A percentile compares a stretch with the other conserved stretches of the same genome.
These are phyloP conservation scores for Erythrocercus mccallii DNA, from an alignment of 2,113 vertebrate species.

Conservation along the genomic window DNA sequence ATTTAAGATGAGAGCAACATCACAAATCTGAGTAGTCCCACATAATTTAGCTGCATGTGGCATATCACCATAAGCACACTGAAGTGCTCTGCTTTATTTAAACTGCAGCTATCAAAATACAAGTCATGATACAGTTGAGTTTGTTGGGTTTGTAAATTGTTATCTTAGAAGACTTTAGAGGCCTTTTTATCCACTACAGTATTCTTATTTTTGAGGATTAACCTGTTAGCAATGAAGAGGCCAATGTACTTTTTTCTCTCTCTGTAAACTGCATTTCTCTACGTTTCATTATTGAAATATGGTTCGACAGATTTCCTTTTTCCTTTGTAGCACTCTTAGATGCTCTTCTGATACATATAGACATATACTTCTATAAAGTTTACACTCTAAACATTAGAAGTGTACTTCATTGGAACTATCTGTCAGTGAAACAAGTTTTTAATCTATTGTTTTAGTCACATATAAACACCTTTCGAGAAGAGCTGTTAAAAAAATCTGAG, in stretches of 20 bases:
- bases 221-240: not conserved
- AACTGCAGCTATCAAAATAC: slow-evolving; percentile 7
- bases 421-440: not conserved
- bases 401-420: not conserved
- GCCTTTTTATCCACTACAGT: not conserved
- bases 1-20: not conserved
- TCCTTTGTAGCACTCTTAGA: not conserved
- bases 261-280: not conserved
- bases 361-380: not conserved
- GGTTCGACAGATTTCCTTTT: not conserved
- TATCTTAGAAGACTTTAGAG: not conserved
- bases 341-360: not conserved
- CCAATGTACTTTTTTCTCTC: not conserved
- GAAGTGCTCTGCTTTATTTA: slow-evolving; percentile 8
- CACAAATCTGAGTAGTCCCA: not conserved
- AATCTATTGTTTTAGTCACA: not conserved
- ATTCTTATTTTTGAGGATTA: not conserved
- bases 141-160: not conserved
- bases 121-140: not conserved
- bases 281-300: not conserved
- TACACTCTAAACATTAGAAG: not conserved
- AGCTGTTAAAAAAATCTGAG: not conserved
- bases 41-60: not conserved
- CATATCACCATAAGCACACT: not conserved
- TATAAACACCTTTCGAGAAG: not conserved